A percentile compares a stretch with the other conserved stretches of the same genome.
Evolutionary conservation across 1,140 invertebrate genomes (phyloP).

Genomic region (Drosophila littoralis): DNA sequence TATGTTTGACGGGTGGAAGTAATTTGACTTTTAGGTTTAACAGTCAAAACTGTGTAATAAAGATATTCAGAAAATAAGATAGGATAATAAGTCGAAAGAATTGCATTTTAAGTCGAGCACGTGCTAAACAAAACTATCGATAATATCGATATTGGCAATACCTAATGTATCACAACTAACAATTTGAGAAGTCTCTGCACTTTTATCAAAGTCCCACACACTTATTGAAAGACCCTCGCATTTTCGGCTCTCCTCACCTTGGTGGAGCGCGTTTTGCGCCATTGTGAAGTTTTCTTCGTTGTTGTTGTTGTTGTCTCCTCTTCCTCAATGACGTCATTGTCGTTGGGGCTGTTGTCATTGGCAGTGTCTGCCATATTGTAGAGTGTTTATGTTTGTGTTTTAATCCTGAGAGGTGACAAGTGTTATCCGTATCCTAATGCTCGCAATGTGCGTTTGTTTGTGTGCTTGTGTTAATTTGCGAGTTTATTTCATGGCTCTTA

Average conservation of each 20-base stretch:
- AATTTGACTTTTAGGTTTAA: no score
- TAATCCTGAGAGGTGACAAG: constrained; percentile 64
- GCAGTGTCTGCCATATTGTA: constrained; percentile 78
- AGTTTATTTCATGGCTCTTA: constrained; percentile 53
- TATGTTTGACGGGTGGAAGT: no score
- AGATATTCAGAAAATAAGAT: no score
- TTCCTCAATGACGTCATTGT: constrained; percentile 65
- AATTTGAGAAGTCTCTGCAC: no score
- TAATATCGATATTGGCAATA: no score
- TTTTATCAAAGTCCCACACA: background rate
- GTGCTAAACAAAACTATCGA: no score
- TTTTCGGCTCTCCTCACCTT: constrained; percentile 58
- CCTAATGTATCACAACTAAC: no score
- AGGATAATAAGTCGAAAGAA: no score
- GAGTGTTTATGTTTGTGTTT: constrained; percentile 54
- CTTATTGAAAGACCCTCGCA: constrained; percentile 14
- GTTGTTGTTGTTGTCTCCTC: constrained; percentile 62
- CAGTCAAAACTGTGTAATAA: no score
- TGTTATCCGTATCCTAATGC: constrained; percentile 55
- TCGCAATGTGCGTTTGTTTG: constrained; percentile 27
- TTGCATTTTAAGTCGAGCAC: no score
- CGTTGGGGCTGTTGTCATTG: constrained; percentile 51
- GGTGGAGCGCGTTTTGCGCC: constrained; percentile 79
- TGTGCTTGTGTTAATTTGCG: constrained; percentile 46
- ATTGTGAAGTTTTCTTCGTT: constrained; percentile 75